Base-by-base conservation (phyloP, 2,113 vertebrate species). In the Zosterops lateralis region DNA sequence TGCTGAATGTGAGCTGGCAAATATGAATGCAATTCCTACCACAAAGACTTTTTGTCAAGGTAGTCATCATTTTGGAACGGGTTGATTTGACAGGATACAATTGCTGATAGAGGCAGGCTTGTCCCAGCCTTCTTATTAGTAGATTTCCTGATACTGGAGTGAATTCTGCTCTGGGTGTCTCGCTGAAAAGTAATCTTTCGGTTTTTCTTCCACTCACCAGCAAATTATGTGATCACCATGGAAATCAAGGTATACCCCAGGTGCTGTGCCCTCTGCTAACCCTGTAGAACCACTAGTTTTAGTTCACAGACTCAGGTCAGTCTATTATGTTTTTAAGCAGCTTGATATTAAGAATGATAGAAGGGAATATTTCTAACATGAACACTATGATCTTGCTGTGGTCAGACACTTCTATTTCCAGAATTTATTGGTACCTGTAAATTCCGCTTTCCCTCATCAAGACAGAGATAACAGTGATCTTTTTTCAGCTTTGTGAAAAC, bases 401-500 rank as follows among this genome's bases (percentile, higher is more conserved):
- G 42, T 80, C 0, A 0, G 74, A 84, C n/a, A 26, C 40, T 75
- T 90, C 36, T 76, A 66, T 76, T 84, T 89, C 32, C 31, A 70
- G 29, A 85, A 84, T 89, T 66, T 79, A 50, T 79, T 87, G 38
- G 6, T 73, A 53, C 36, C 58, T 92, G 31, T 64, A 79, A 68
- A 42, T 82, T n/a, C 5, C 60, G 14, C 48, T 89, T 93, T 92
- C 48, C 68, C 7, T 24, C n/a, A 15, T 84, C 60, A 60, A 74
- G 76, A 60, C 8, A 71, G 60, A 53, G 22, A 28, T 61, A 71
- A 64, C 18, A 78, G 17, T 61, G 48, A 36, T 83, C 64, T 82
- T 87, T 89, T 84, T 91, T 84, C 48, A 75, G 25, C 53, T 94
- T 87, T 84, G 18, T 79, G 50, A 81, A 93, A 91, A 50, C 62